Evolutionary conservation across 1,140 invertebrate genomes (phyloP).

Genomic region (Brachionus paranguensis): DNA sequence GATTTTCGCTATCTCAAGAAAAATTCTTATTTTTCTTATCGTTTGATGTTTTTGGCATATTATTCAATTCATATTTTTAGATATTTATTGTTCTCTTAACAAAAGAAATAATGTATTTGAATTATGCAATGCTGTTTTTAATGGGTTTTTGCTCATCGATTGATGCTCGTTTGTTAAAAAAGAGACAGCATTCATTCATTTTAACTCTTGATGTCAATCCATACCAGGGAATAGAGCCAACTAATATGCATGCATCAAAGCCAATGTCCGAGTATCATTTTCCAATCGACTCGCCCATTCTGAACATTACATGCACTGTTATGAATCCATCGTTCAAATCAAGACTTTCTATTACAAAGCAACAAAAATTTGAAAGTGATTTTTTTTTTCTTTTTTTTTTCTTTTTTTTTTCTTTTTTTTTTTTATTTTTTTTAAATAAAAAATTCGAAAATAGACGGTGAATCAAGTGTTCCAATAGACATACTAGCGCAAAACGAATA

Average conservation of each 20-base stretch:
- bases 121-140: neutral
- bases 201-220: slow-evolving; percentile 20
- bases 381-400: neutral
- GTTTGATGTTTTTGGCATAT: neutral
- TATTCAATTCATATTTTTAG: neutral
- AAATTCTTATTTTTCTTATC: neutral
- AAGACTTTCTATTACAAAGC: neutral
- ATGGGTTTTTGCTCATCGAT: neutral
- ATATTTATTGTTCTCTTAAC: neutral
- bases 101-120: neutral
- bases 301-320: slow-evolving; percentile 16
- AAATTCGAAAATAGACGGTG: neutral
- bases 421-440: no score
- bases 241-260: neutral
- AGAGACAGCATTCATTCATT: neutral
- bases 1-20: neutral
- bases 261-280: neutral
- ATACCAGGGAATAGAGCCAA: neutral
- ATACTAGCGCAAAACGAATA: neutral
- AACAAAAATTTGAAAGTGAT: slow-evolving; percentile 32
- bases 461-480: neutral
- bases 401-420: neutral
- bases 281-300: neutral
- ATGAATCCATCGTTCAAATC: neutral
- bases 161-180: neutral